Evolutionary conservation across 1,140 invertebrate species (phyloP), one percentile per base, ranked within the genome.

Genomic region (Protaetia brevitarsis): DNA sequence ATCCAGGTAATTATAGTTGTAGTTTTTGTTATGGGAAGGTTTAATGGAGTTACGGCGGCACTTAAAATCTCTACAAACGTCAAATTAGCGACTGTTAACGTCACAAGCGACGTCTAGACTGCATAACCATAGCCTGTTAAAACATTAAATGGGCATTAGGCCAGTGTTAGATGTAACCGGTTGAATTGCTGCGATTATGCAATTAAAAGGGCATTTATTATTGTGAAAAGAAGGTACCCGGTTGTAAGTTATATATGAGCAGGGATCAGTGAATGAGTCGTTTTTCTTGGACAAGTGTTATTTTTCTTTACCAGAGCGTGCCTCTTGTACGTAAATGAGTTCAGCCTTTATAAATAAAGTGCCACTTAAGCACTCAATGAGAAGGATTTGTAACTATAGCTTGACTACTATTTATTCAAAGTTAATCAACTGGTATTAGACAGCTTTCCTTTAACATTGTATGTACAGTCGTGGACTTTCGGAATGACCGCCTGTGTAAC

Each of bases 21-120:
- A 30, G 31, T 41, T 63, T 56, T 37, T 19, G n/a, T 66, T 63
- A 63, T 63, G 41, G 65, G 37, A 26, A n/a, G 27, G 19, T 36
- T 41, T 66, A 66, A 66, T 67, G 30, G 66, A n/a, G 29, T 51
- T 61, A 34, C 45, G 51, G 31, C 62, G 66, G 66, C 62, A 67
- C 58, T 67, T 64, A 64, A 64, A 31, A 28, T 30, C 56, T 64
- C 41, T 37, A 64, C 26, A 64, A 57, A 67, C 66, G 66, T 67
- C 66, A 67, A 67, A 67, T 67, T 67, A 67, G 66, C 66, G 62
- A 59, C 66, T 59, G 26, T 67, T 67, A 67, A 59, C 66, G 66
- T 67, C 66, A 67, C 29, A 64, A 60, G 23, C 34, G 11, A 59
- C 34, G 66, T 67, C 66, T 59, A 60, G 66, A 67, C 60, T 57